A percentile compares a stretch with the other conserved stretches of the same genome.
These are phyloP conservation scores for Enteromius unitaeniatus DNA, from an alignment of 2,797 vertebrate genomes.

Conservation along the genomic window DNA sequence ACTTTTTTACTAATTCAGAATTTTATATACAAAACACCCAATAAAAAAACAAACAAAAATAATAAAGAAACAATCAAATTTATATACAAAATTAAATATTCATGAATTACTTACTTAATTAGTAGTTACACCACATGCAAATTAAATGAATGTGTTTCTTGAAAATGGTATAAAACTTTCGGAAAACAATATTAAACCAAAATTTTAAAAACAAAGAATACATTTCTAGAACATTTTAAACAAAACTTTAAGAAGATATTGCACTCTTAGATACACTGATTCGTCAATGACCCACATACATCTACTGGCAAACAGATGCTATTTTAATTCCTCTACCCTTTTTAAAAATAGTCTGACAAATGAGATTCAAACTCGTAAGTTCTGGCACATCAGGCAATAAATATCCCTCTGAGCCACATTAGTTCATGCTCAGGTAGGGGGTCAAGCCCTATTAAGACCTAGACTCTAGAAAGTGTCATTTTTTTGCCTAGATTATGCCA, in stretches of 20 bases:
- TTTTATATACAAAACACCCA: not conserved
- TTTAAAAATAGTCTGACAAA: not conserved
- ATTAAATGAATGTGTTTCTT: not conserved
- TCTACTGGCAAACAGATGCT: not conserved
- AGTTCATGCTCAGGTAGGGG: not conserved
- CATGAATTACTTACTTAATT: not conserved
- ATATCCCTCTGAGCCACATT: not conserved
- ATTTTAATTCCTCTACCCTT: not conserved
- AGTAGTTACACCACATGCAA: not conserved
- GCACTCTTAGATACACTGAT: not conserved
- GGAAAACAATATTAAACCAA: not conserved
- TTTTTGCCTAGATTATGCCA: slow-evolving; percentile 12
- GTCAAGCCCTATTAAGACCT: not conserved
- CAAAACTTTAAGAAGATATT: not conserved
- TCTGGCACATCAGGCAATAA: not conserved
- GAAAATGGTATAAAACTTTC: not conserved
- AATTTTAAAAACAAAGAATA: not conserved
- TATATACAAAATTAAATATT: no score
- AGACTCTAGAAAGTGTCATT: not conserved
- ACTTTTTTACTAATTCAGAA: not conserved
- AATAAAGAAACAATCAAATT: no score
- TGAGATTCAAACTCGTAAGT: not conserved
- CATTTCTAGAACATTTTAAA: not conserved
- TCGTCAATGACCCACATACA: not conserved
- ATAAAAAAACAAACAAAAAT: no score